Evolutionary conservation across 2,888 invertebrate species (phyloP).

Genomic region (Tachystola acroxantha): DNA sequence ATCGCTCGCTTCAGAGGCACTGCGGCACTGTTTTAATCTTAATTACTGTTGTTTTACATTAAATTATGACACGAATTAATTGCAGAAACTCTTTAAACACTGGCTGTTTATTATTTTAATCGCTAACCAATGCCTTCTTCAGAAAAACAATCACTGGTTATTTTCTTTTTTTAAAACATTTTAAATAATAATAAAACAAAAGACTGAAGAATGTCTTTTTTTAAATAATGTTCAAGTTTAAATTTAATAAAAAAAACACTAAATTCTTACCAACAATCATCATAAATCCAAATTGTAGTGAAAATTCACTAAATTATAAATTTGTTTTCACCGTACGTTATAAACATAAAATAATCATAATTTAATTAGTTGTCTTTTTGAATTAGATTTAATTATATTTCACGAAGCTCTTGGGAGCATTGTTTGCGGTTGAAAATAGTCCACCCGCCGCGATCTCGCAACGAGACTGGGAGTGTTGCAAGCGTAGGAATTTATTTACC

Average conservation of each 20-base stretch:
- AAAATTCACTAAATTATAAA: constrained; percentile 15
- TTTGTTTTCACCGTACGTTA: constrained; percentile 40
- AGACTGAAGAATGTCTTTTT: too few relatives aligned
- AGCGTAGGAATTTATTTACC: constrained; percentile 12
- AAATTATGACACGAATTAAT: too few relatives aligned
- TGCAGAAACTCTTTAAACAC: too few relatives aligned
- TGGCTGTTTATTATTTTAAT: too few relatives aligned
- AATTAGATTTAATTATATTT: constrained; percentile 36
- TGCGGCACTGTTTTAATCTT: constrained; percentile 34
- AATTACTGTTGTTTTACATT: too few relatives aligned
- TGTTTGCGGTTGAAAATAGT: constrained; percentile 35
- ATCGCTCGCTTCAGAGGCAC: constrained; percentile 34
- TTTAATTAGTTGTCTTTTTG: constrained; percentile 31
- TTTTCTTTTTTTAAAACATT: too few relatives aligned
- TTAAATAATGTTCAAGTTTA: too few relatives aligned
- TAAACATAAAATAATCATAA: constrained; percentile 54
- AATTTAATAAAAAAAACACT: too few relatives aligned
- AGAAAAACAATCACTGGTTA: too few relatives aligned
- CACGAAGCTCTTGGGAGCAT: constrained; percentile 39
- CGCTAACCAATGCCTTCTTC: too few relatives aligned
- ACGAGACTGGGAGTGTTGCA: constrained; percentile 45
- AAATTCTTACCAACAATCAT: constrained; percentile 26
- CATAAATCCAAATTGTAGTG: constrained; percentile 17
- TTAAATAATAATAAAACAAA: too few relatives aligned
- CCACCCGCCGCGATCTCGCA: constrained; percentile 42